phyloP scores from a whole-genome alignment of 2,113 vertebrate genomes.

The Bombycilla garrulus region DNA sequence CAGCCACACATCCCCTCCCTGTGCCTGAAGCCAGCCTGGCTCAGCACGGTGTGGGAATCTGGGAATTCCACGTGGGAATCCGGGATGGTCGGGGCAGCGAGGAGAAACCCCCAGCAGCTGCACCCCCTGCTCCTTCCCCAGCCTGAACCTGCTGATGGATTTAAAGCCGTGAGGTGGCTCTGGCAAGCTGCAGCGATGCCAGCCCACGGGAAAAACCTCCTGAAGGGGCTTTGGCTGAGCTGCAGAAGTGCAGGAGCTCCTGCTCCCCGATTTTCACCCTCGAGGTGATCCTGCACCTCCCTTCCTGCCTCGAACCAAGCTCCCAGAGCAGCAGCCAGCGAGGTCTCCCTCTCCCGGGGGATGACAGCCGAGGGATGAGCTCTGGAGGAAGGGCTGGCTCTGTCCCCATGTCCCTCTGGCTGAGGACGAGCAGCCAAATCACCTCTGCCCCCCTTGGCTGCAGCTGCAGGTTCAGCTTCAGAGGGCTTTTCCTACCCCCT shows the following conservation, averaged over 20 bases:
- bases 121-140: not conserved
- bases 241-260: not conserved
- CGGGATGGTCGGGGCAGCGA: not conserved
- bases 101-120: not conserved
- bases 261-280: not conserved
- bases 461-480: constrained; percentile 25
- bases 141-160: no score
- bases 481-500: not conserved
- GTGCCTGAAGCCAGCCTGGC: not conserved
- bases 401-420: accelerated
- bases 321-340: accelerated
- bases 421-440: not conserved
- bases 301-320: not conserved
- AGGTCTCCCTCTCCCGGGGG: not conserved
- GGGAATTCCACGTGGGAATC: not conserved
- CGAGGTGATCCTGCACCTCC: not conserved
- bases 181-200: not conserved
- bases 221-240: not conserved
- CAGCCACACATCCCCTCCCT: not conserved
- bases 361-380: accelerated
- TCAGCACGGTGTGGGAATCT: not conserved
- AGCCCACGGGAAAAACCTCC: not conserved
- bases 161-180: not conserved
- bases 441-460: not conserved
- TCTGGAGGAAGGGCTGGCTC: not conserved